Conservation (phyloP, 2,888 invertebrate genomes). For the Amaurobius ferox region DNA sequence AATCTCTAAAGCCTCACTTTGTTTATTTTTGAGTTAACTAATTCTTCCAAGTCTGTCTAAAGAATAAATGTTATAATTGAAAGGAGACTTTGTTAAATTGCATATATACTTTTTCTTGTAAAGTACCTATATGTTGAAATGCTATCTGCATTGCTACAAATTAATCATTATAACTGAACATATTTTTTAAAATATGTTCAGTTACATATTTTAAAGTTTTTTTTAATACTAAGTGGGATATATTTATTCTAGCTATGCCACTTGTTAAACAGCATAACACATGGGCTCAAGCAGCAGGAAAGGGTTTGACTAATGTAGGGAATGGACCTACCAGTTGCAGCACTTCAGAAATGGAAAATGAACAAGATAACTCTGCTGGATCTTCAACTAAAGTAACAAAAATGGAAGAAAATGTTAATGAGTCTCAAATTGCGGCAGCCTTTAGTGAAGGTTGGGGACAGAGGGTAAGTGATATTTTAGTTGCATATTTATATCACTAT, state of each 20-base stretch:
- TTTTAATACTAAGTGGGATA: neutral
- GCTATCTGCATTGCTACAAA: no score
- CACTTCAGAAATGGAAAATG: slow-evolving; percentile 62
- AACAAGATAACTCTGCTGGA: slow-evolving; percentile 51
- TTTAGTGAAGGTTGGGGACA: slow-evolving; percentile 71
- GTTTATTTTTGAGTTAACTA: no score
- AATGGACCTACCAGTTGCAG: slow-evolving; percentile 59
- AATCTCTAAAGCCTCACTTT: no score
- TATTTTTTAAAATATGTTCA: no score
- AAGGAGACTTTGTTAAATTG: no score
- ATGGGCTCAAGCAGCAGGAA: slow-evolving; percentile 81
- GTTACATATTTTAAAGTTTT: no score
- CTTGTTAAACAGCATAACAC: slow-evolving; percentile 76
- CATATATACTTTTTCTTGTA: no score
- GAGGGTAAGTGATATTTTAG: slow-evolving; percentile 56
- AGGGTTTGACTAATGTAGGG: slow-evolving; percentile 77
- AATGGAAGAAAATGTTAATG: slow-evolving; percentile 66
- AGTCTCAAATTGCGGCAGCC: slow-evolving; percentile 65
- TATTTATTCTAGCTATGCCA: slow-evolving; percentile 62
- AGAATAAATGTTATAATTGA: no score
- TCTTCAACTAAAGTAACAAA: slow-evolving; percentile 57
- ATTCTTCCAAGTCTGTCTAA: no score
- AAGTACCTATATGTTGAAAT: no score
- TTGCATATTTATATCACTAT: no score
- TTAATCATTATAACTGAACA: no score